Evolutionary conservation across 1,140 invertebrate species (phyloP), one percentile per base, ranked within the genome.

Genomic region (Mizuhopecten yessoensis): DNA sequence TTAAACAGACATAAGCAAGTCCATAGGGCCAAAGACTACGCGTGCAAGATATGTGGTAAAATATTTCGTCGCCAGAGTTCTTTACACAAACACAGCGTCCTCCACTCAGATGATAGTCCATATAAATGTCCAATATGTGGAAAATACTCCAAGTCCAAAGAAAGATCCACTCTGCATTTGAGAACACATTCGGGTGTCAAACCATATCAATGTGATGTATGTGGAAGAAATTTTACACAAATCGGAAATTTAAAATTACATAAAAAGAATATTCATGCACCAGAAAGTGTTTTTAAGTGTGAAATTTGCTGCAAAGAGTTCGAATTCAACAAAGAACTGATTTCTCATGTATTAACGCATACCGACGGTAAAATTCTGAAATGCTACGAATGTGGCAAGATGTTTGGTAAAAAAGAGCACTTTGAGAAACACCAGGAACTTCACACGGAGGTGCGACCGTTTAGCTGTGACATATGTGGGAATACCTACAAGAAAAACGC

Each of bases 251-350:
- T 75, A 75, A n/a, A n/a, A 29, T 7, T 29, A n/a, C 57, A 75
- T n/a, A 75, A 29, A 75, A 75, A 75, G 57, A 75, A n/a, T 29
- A 29, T 75, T n/a, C 57, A 75, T 75, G 57, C 57, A 29, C 57
- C 57, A 7, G 57, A 75, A 75, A 75, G n/a, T 75, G n/a, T 29
- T n/a, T 75, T 75, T 29, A 75, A 75, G 29, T 75, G 57, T 75
- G 57, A 29, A 29, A 75, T 75, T 5, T 75, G 57, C 29, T 75
- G 5, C 5, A n/a, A 29, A 9, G 57, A 75, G 29, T 75, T 75
- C 57, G 57, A 29, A 7, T 3, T 9, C 2, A 75, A 75, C 57
- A 75, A 29, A 17, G n/a, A 29, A 0, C 29, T 75, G 17, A 75
- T 75, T 75, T 75, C 57, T 7, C 57, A 75, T 75, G 57, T 75